Evolutionary conservation across 2,888 invertebrate genomes (phyloP), one percentile per base, ranked within the genome.

Genomic region (Noctua fimbriata): DNA sequence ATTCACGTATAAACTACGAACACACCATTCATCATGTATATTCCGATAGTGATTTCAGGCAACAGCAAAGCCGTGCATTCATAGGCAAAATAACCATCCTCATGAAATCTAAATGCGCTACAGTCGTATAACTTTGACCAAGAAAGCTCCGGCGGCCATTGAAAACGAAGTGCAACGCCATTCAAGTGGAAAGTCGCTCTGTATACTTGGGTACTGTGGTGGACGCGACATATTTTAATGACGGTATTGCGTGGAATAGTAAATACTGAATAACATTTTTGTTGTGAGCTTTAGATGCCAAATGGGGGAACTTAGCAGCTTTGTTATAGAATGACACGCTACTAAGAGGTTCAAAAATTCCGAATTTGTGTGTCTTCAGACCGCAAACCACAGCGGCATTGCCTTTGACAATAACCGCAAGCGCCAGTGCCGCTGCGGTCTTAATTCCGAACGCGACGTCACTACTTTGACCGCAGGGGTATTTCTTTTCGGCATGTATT

Each of bases 61-160:
- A 63, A 47, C 44, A 72, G 58, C 75, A 86, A 89, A 86, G 79
- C 83, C 74, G 55, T 65, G 69, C 72, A 86, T 90, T 89, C 89
- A 83, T 78, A 89, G 69, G 73, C 85, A 87, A 86, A 89, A 87
- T 88, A 82, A 86, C 78, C 82, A 84, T 84, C 78, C 82, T 84
- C 80, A 80, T 89, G 86, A 88, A 89, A 90, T 81, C 85, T 86
- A 84, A 90, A 90, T 85, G 84, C 83, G 75, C 69, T 44, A 71
- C 74, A 81, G 70, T 79, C 78, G 89, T 86, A 89, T 89, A 90
- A 86, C 83, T 88, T 87, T 75, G 28, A 71, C 47, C 77, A 86
- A 87, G 89, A 89, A 85, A 88, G 83, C 85, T 76, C 47, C 71
- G 71, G 69, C 41, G 70, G 60, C 71, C 80, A 88, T 89, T 89